A percentile compares a stretch with the other conserved stretches of the same genome.
Evolutionary conservation across 2,797 vertebrate species (phyloP).

Genomic region (Hemibagrus guttatus): DNA sequence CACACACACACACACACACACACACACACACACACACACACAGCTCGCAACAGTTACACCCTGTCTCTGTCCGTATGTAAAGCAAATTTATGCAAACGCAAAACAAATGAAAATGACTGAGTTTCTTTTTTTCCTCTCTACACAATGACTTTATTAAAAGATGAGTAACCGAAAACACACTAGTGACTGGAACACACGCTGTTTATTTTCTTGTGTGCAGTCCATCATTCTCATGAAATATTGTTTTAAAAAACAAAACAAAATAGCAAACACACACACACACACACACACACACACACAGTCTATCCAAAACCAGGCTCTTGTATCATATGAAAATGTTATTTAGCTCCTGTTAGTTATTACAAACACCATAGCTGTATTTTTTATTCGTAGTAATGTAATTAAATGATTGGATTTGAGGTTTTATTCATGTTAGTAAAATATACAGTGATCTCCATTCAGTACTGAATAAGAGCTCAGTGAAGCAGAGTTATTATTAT

Average conservation of each 20-base stretch:
- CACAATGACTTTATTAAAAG: background rate
- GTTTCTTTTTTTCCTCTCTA: background rate
- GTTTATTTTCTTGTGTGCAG: background rate
- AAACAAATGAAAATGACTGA: background rate
- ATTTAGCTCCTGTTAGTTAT: background rate
- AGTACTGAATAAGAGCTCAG: background rate
- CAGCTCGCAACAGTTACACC: background rate
- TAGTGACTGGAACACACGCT: background rate
- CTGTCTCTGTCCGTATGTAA: background rate
- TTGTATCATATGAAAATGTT: no score
- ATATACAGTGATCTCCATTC: background rate
- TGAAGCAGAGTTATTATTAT: background rate
- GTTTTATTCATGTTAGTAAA: background rate
- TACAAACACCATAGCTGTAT: background rate
- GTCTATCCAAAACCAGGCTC: background rate
- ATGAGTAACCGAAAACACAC: background rate
- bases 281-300: background rate
- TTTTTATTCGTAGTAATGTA: background rate
- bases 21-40: background rate
- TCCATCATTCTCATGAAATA: background rate
- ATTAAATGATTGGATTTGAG: background rate
- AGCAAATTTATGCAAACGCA: slow-evolving; percentile 2
- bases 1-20: background rate
- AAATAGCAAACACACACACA: no score
- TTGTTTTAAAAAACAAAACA: background rate